phyloP scores from a whole-genome alignment of 2,888 invertebrate species.

The Nemapogon koenigi region DNA sequence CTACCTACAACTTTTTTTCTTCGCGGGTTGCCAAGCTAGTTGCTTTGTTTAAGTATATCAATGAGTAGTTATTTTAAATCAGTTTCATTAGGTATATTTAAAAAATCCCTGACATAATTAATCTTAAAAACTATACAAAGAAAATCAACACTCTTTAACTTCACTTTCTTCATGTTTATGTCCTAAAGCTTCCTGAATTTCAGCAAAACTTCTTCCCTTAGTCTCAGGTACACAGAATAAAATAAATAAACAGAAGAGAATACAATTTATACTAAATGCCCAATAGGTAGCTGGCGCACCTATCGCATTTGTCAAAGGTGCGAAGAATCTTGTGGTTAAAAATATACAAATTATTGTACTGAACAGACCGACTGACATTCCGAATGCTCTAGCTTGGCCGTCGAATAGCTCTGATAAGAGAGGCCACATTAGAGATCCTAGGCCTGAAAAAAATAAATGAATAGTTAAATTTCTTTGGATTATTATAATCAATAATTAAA shows the following conservation, averaged over 20 bases:
- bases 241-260: constrained; percentile 23
- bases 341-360: constrained; percentile 22
- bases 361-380: constrained; percentile 22
- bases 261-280: constrained; percentile 25
- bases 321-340: constrained; percentile 30
- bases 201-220: constrained; percentile 36
- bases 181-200: constrained; percentile 33
- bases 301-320: constrained; percentile 21
- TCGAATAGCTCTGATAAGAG: constrained; percentile 36
- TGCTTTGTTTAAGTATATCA: no score
- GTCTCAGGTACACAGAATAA: constrained; percentile 37
- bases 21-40: no score
- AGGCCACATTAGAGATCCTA: constrained; percentile 34
- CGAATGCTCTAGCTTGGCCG: constrained; percentile 28
- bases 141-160: background rate
- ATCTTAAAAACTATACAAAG: no score
- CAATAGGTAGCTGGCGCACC: constrained; percentile 33
- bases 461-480: no score
- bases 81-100: no score
- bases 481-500: no score
- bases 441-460: constrained; percentile 24
- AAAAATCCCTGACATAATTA: no score
- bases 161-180: background rate
- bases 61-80: no score
- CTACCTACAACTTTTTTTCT: no score